A percentile compares a stretch with the other conserved stretches of the same genome.
Evolutionary conservation across 2,113 vertebrate species (phyloP).

Genomic region (Anser brachyrhynchus): DNA sequence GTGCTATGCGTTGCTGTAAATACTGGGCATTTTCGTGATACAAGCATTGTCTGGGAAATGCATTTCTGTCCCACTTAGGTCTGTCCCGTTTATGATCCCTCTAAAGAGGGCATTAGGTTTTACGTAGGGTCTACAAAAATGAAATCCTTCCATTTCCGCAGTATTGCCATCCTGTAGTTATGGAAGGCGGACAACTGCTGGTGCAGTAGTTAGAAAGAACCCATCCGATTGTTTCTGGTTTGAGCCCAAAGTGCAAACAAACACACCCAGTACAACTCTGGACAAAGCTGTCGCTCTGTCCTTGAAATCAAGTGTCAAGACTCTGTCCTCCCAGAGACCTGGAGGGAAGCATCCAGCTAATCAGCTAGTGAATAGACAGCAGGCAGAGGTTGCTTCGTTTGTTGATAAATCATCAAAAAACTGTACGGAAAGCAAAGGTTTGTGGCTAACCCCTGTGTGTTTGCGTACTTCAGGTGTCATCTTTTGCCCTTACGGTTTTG

Average conservation of each 20-base stretch:
- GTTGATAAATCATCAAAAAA: slow-evolving; percentile 24
- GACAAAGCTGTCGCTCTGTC: not conserved
- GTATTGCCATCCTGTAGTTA: not conserved
- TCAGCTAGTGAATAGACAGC: not conserved
- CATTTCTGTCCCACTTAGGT: not conserved
- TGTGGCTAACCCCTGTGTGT: not conserved
- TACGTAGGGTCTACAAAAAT: not conserved
- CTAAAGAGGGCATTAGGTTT: not conserved
- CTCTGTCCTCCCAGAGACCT: not conserved
- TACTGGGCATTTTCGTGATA: not conserved
- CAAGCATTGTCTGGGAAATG: rapidly evolving
- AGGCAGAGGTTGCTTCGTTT: not conserved
- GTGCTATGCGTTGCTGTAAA: not conserved
- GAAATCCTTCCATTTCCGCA: not conserved
- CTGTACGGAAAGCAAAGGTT: not conserved
- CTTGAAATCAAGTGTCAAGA: slow-evolving; percentile 2
- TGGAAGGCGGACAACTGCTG: not conserved
- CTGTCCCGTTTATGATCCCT: not conserved
- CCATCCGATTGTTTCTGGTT: not conserved
- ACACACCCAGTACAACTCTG: not conserved
- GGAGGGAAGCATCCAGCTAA: not conserved
- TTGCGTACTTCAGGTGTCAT: not conserved
- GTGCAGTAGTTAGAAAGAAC: not conserved
- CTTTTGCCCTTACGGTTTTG: not conserved
- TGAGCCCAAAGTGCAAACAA: not conserved